phyloP scores from a whole-genome alignment of 2,113 vertebrate species.

The Silurus glanis region DNA sequence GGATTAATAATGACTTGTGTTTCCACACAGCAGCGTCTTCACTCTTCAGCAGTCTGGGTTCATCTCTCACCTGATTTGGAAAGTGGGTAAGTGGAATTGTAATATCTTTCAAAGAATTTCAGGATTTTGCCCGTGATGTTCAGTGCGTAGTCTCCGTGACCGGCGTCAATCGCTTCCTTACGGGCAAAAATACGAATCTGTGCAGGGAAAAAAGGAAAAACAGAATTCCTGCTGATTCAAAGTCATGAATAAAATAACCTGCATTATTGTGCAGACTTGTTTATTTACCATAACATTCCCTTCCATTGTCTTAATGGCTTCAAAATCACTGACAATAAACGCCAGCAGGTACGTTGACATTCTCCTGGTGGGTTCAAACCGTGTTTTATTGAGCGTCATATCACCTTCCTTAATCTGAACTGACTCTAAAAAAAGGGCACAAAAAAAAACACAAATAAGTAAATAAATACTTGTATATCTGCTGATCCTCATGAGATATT shows the following conservation, averaged over 20 bases:
- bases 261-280: not conserved
- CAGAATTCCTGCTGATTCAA: not conserved
- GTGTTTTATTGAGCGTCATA: conserved; percentile 44
- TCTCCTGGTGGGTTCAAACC: conserved; percentile 72
- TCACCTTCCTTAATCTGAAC: fast-evolving
- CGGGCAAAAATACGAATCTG: conserved; percentile 91
- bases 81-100: conserved; percentile 78
- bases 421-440: conserved; percentile 49
- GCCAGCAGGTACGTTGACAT: conserved; percentile 96
- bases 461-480: not conserved
- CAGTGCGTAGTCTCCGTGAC: conserved; percentile 77
- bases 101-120: conserved; percentile 76
- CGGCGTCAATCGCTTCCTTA: conserved; percentile 62
- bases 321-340: conserved; percentile 85
- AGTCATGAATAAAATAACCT: not conserved
- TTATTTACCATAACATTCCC: conserved; percentile 63
- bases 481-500: too few relatives aligned
- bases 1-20: not conserved
- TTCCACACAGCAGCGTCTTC: not conserved
- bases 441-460: not conserved
- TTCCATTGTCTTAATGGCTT: fast-evolving
- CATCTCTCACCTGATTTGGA: conserved; percentile 79
- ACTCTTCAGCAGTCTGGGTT: not conserved
- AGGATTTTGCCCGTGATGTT: conserved; percentile 77
- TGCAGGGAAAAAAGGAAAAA: not conserved